A percentile compares a stretch with the other conserved stretches of the same genome.
Conservation (phyloP, 30 jellyfish, hydroid and myxozoan species). For the Catostylus mosaicus region DNA sequence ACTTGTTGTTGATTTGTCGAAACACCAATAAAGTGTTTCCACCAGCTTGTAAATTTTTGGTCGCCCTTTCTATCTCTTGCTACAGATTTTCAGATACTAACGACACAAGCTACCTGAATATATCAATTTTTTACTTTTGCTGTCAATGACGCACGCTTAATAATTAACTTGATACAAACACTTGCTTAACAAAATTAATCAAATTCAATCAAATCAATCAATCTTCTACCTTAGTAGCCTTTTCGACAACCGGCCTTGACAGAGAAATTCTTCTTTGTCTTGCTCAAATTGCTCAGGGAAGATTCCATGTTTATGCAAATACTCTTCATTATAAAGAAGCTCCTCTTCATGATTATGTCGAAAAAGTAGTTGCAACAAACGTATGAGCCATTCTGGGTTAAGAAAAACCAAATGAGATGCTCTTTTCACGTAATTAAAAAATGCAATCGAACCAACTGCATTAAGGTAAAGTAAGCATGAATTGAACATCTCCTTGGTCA, state of each 20-base stretch:
- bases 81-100: too few relatives aligned
- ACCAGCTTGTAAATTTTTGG: too few relatives aligned
- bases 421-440: slow-evolving; percentile 29
- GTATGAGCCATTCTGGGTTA: slow-evolving; percentile 69
- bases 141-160: too few relatives aligned
- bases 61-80: too few relatives aligned
- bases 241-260: slow-evolving; percentile 53
- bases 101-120: too few relatives aligned
- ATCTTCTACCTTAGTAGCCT: slow-evolving; percentile 54
- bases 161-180: too few relatives aligned
- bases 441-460: slow-evolving; percentile 68
- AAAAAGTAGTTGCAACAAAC: slow-evolving; percentile 57
- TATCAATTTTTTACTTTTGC: too few relatives aligned
- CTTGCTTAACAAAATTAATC: neutral
- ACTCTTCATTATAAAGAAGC: slow-evolving; percentile 35
- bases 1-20: too few relatives aligned
- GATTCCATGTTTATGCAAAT: neutral
- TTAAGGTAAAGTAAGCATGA: slow-evolving; percentile 73
- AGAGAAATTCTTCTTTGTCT: slow-evolving; percentile 43
- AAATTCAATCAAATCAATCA: neutral
- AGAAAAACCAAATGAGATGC: slow-evolving; percentile 62
- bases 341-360: slow-evolving; percentile 56
- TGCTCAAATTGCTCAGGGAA: slow-evolving; percentile 54
- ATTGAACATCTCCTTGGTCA: slow-evolving; percentile 13
- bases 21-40: too few relatives aligned